Percentiles rank a stretch among this genome's conserved stretches.
Evolutionary conservation across 1,140 invertebrate species (phyloP).

Genomic region (Trichoplusia ni): DNA sequence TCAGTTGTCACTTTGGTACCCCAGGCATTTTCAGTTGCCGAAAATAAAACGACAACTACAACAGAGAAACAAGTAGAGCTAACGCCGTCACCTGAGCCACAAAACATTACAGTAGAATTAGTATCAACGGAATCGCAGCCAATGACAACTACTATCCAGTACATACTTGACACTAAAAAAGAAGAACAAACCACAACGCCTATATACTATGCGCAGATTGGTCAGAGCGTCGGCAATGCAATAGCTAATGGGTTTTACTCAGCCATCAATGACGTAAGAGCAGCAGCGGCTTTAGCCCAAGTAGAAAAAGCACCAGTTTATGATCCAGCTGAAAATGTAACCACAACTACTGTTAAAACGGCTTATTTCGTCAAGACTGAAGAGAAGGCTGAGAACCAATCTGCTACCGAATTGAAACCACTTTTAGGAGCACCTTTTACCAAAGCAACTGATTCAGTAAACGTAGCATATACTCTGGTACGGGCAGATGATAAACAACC

Average conservation of each 20-base stretch:
- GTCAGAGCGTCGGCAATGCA: slow-evolving; percentile 57
- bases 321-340: slow-evolving; percentile 40
- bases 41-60: no score
- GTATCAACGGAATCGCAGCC: slow-evolving; percentile 49
- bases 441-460: slow-evolving; percentile 60
- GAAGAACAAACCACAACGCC: slow-evolving; percentile 60
- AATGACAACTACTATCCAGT: slow-evolving; percentile 52
- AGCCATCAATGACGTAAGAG: slow-evolving; percentile 67
- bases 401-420: slow-evolving; percentile 45
- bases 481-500: slow-evolving; percentile 55
- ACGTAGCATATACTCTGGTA: slow-evolving; percentile 68
- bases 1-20: slow-evolving; percentile 56
- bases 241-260: slow-evolving; percentile 69
- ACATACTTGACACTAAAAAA: slow-evolving; percentile 51
- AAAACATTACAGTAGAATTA: slow-evolving; percentile 54
- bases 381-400: slow-evolving; percentile 46
- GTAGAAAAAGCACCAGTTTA: slow-evolving; percentile 44
- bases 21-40: slow-evolving; percentile 53
- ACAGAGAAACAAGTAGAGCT: slow-evolving; percentile 53
- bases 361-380: slow-evolving; percentile 55
- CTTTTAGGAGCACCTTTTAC: slow-evolving; percentile 59
- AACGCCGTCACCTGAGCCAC: slow-evolving; percentile 43
- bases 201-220: slow-evolving; percentile 67
- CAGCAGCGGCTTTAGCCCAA: slow-evolving; percentile 55
- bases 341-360: slow-evolving; percentile 46